phyloP scores from a whole-genome alignment of 2,113 vertebrate species.

The Heterocephalus glaber region DNA sequence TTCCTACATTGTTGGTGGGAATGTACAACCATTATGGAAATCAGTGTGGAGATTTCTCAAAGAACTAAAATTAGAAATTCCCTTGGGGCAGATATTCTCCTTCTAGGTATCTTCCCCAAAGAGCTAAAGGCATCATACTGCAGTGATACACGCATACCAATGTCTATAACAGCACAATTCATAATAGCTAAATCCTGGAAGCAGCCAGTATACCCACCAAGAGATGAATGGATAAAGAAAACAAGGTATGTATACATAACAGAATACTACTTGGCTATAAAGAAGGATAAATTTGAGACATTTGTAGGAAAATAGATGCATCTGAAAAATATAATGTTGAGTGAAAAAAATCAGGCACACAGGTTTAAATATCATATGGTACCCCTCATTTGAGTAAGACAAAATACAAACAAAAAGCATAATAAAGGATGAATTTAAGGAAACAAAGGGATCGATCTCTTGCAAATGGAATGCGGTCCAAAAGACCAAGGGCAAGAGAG shows the following conservation, averaged over 20 bases:
- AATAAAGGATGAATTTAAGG: neutral
- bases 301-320: neutral
- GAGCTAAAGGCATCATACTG: neutral
- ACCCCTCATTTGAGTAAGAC: neutral
- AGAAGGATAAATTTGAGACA: neutral
- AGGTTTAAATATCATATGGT: neutral
- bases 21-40: neutral
- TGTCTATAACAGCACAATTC: neutral
- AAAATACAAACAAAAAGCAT: neutral
- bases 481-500: neutral
- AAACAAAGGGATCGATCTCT: neutral
- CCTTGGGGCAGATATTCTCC: neutral
- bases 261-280: neutral
- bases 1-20: neutral
- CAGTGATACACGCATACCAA: neutral
- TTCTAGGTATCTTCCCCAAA: neutral
- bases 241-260: neutral
- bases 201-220: neutral
- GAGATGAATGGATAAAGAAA: neutral
- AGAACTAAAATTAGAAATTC: neutral
- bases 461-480: neutral
- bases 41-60: neutral
- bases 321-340: neutral
- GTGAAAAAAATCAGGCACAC: neutral
- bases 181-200: neutral